A percentile compares a stretch with the other conserved stretches of the same genome.
Conservation (phyloP, 1,140 invertebrate species). For the Drosophila willistoni region DNA sequence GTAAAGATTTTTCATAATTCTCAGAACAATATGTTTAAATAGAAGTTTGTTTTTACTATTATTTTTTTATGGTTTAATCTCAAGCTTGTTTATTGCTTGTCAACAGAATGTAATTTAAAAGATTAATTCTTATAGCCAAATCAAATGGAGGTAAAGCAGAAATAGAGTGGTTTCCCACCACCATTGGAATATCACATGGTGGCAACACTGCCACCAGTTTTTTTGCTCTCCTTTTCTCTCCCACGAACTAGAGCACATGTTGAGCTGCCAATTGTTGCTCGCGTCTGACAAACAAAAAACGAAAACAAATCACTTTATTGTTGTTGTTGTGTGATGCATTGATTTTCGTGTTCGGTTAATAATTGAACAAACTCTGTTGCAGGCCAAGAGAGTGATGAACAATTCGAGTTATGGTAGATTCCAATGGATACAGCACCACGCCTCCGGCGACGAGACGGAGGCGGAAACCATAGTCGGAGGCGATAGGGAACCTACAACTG, state of each 20-base stretch:
- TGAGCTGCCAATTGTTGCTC: constrained; percentile 66
- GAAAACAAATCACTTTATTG: constrained; percentile 5
- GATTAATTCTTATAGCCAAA: background rate
- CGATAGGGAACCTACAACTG: constrained; percentile 47
- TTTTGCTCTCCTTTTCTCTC: constrained; percentile 40
- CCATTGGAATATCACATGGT: constrained; percentile 8
- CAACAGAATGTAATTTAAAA: background rate
- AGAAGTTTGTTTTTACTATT: background rate
- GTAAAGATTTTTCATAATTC: no score
- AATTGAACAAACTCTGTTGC: constrained; percentile 19
- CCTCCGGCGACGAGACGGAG: constrained; percentile 55
- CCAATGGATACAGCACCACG: constrained; percentile 77
- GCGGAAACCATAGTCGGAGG: constrained; percentile 41
- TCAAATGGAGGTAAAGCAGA: background rate
- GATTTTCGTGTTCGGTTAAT: constrained; percentile 28
- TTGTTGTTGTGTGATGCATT: constrained; percentile 23
- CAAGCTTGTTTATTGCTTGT: background rate
- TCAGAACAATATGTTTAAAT: background rate
- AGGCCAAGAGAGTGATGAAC: constrained; percentile 67
- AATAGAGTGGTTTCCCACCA: background rate
- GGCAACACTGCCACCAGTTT: constrained; percentile 48
- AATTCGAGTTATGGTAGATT: constrained; percentile 72
- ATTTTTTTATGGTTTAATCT: background rate
- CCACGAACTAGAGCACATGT: constrained; percentile 67
- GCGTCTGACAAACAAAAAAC: constrained; percentile 7